These are phyloP conservation scores for Drosophila nannoptera DNA, from an alignment of 1,140 invertebrate species.

Conservation along the genomic window DNA sequence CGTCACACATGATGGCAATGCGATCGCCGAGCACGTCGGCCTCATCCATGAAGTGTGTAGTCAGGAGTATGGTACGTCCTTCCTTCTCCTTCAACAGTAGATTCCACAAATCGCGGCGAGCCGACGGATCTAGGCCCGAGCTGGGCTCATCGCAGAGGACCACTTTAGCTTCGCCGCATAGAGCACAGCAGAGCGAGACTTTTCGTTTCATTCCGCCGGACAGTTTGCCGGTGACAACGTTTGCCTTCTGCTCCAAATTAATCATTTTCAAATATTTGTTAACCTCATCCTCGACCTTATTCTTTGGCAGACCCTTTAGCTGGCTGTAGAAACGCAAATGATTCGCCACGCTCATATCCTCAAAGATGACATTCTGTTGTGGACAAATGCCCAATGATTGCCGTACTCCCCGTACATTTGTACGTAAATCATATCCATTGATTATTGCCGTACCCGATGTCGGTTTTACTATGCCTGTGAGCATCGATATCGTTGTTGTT, in stretches of 20 bases:
- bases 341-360: slow-evolving; percentile 92
- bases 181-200: slow-evolving; percentile 86
- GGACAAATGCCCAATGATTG: slow-evolving; percentile 92
- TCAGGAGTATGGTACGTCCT: slow-evolving; percentile 89
- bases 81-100: slow-evolving; percentile 83
- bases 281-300: slow-evolving; percentile 82
- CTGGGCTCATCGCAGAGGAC: slow-evolving; percentile 97
- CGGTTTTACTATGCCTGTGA: slow-evolving; percentile 87
- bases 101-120: slow-evolving; percentile 93
- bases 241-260: slow-evolving; percentile 82
- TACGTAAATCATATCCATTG: slow-evolving; percentile 84
- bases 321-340: slow-evolving; percentile 93
- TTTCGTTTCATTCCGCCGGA: slow-evolving; percentile 93
- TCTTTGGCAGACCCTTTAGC: slow-evolving; percentile 83
- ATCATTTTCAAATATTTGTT: slow-evolving; percentile 85
- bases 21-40: slow-evolving; percentile 96
- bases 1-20: slow-evolving; percentile 93
- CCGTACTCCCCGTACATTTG: slow-evolving; percentile 82
- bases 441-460: slow-evolving; percentile 85
- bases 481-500: slow-evolving; percentile 89
- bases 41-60: slow-evolving; percentile 99
- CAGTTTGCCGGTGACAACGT: slow-evolving; percentile 82
- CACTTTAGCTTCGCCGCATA: slow-evolving; percentile 84
- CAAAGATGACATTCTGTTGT: slow-evolving; percentile 96
- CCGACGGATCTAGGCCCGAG: slow-evolving; percentile 96